phyloP scores from a whole-genome alignment of 2,797 vertebrate species.

The Uromys caudimaculatus region DNA sequence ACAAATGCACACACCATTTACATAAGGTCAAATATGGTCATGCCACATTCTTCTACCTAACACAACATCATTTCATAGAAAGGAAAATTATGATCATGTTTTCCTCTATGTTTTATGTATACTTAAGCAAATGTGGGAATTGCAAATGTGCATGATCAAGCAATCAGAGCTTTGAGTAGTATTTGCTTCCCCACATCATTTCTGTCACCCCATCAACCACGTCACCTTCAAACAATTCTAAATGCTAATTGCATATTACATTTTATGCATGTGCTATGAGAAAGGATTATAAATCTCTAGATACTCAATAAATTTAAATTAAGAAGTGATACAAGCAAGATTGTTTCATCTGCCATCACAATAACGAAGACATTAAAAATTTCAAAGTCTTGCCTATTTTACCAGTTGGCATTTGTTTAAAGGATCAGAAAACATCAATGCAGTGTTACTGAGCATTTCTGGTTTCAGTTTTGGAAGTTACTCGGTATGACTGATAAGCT shows the following conservation, averaged over 20 bases:
- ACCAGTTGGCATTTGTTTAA: slow-evolving; percentile 57
- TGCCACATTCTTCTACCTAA: not conserved
- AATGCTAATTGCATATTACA: not conserved
- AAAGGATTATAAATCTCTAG: slow-evolving; percentile 49
- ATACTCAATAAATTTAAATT: slow-evolving; percentile 49
- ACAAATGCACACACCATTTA: not conserved
- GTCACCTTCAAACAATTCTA: not conserved
- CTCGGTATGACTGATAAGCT: not conserved
- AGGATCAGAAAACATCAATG: slow-evolving; percentile 17
- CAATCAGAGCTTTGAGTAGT: not conserved
- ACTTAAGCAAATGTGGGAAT: not conserved
- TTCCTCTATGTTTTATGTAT: not conserved
- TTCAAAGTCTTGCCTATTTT: slow-evolving; percentile 59
- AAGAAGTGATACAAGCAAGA: slow-evolving; percentile 46
- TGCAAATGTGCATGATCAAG: not conserved
- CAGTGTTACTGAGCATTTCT: slow-evolving; percentile 16
- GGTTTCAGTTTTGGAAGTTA: slow-evolving; percentile 31
- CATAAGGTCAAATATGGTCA: not conserved
- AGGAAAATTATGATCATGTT: not conserved
- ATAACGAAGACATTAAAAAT: slow-evolving; percentile 43
- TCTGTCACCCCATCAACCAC: not conserved
- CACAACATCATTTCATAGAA: not conserved
- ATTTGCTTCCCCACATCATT: not conserved
- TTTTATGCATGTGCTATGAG: slow-evolving; percentile 4
- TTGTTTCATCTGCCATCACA: slow-evolving; percentile 53